These are phyloP conservation scores for Rhynchopsitta pachyrhyncha DNA, from an alignment of 2,113 vertebrate species.

Conservation along the genomic window DNA sequence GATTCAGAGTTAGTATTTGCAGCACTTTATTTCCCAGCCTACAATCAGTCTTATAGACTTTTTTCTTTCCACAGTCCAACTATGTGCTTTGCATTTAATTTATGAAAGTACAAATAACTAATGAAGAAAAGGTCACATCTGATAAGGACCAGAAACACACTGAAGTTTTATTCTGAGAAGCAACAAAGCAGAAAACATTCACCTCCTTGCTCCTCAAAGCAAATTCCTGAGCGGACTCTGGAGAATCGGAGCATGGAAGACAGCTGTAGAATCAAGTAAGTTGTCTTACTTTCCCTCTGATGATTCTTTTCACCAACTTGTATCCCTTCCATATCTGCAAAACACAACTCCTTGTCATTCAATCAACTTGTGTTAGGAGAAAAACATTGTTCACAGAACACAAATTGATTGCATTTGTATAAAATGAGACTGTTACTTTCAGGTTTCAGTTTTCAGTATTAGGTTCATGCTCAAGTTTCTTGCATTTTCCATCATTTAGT, in stretches of 20 bases:
- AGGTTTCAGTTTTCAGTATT: not conserved
- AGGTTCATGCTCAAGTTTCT: not conserved
- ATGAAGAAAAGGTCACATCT: not conserved
- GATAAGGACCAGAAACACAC: not conserved
- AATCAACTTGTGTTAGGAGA: not conserved
- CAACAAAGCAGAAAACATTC: not conserved
- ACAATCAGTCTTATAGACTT: not conserved
- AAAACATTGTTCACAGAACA: not conserved
- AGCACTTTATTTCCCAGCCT: not conserved
- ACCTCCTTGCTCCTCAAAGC: not conserved
- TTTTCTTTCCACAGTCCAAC: not conserved
- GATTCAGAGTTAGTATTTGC: not conserved
- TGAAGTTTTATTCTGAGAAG: not conserved
- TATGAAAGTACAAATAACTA: not conserved
- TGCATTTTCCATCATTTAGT: not conserved
- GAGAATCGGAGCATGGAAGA: not conserved
- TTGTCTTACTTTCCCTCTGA: not conserved
- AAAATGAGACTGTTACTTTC: not conserved
- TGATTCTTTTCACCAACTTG: not conserved
- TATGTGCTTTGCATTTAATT: not conserved
- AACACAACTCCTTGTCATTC: not conserved
- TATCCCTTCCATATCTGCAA: not conserved
- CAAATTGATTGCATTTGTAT: not conserved
- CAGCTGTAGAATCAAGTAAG: not conserved
- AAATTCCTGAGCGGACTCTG: not conserved